Base-by-base conservation (phyloP, 2,888 invertebrate genomes). In the Hirtodrosophila histrioides region DNA sequence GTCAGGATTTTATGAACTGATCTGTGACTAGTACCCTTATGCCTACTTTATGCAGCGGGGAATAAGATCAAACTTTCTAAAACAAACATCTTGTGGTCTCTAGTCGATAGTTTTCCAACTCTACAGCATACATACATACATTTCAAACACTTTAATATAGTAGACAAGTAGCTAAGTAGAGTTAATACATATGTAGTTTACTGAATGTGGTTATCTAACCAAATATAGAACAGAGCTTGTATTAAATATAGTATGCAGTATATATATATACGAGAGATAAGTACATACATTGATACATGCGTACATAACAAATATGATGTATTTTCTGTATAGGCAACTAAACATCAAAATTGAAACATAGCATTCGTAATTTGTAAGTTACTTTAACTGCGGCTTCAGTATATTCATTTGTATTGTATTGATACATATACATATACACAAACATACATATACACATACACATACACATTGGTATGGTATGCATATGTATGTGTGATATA, bases 341-440 rank as follows among this genome's bases (percentile, higher is more conserved):
- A 39, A 69, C 64, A 67, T 60, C 60, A 40, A 75, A 75, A 48
- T 58, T 48, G 39, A 24, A 39, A 40, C 3, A 31, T 11, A 33
- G 37, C 35, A 46, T 36, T 67, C 58, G 64, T 61, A 53, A 43
- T 55, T 73, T 58, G 57, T 17, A 17, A 56, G 31, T 48, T 37
- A 43, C 43, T 45, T 66, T 66, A 37, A 41, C 66, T 55, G 60
- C 60, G 37, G 35, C 27, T 41, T 7, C 24, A 56, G 50, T 51
- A 46, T 33, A 5, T 27, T 27, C 27, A 27, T 37, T 43, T n/a
- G 11, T 44, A 50, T 31, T 51, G 39, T 17, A 35, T 46, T 17
- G 39, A 24, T 17, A 17, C 17, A 17, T 17, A 17, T 17, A 17
- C 2, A 17, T 2, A 17, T 17, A 17, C 27, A 27, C 3, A 51